These are phyloP conservation scores for Rotaria macrura DNA, from an alignment of 2,888 invertebrate genomes.

Conservation along the genomic window DNA sequence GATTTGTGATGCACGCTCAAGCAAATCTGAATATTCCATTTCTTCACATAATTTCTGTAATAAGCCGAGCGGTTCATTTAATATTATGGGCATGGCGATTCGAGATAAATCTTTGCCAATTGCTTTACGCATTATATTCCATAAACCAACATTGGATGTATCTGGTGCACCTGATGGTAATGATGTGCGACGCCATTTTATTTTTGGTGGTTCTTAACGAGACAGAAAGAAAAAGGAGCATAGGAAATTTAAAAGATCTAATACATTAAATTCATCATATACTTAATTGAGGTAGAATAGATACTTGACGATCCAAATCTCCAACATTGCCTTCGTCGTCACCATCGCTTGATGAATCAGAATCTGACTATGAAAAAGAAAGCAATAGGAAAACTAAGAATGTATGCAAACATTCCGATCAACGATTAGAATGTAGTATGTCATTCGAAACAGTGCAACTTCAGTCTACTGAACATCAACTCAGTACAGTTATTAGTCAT, in stretches of 20 bases:
- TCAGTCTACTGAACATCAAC: no score
- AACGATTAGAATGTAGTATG: background rate
- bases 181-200: conserved; percentile 58
- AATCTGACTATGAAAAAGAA: background rate
- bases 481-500: no score
- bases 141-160: conserved; percentile 60
- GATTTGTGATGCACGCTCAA: conserved; percentile 64
- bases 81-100: conserved; percentile 73
- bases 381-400: background rate
- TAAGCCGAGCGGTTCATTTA: conserved; percentile 72
- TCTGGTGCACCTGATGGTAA: conserved; percentile 63
- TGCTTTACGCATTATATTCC: conserved; percentile 62
- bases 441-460: no score
- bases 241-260: background rate
- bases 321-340: background rate
- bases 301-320: background rate
- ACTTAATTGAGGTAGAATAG: background rate
- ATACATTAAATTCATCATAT: background rate
- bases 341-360: background rate
- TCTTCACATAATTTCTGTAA: conserved; percentile 72
- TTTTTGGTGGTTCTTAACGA: conserved; percentile 36
- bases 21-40: conserved; percentile 67
- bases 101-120: conserved; percentile 75
- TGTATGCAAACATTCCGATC: background rate
- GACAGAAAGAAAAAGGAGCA: background rate